Evolutionary conservation across 2,113 vertebrate genomes (phyloP).

Genomic region (Alosa alosa): DNA sequence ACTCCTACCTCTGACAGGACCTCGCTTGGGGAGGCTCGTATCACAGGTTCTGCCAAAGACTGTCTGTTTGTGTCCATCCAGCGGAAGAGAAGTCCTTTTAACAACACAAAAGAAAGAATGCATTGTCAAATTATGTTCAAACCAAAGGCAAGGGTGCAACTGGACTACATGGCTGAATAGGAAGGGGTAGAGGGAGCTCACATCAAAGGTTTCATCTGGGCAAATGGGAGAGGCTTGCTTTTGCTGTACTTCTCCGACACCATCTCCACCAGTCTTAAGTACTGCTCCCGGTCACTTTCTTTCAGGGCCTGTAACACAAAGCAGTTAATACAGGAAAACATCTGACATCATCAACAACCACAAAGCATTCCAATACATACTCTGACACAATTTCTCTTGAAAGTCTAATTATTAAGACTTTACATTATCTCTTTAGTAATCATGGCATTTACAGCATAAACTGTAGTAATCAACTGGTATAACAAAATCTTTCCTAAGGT

Average conservation of each 20-base stretch:
- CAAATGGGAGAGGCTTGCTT: slow-evolving; percentile 69
- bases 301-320: slow-evolving; percentile 61
- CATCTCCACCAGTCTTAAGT: slow-evolving; percentile 72
- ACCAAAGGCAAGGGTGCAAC: neutral
- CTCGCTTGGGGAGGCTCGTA: slow-evolving; percentile 37
- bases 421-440: no score
- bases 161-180: neutral
- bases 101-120: slow-evolving; percentile 28
- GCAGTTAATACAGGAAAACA: neutral
- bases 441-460: no score
- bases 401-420: no score
- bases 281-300: slow-evolving; percentile 71
- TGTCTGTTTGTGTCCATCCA: slow-evolving; percentile 49
- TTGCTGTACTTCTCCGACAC: slow-evolving; percentile 71
- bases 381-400: neutral
- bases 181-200: slow-evolving; percentile 44
- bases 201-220: slow-evolving; percentile 67
- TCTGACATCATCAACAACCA: neutral
- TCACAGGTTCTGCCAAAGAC: slow-evolving; percentile 58
- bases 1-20: slow-evolving; percentile 53
- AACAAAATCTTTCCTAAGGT: no score
- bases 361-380: neutral
- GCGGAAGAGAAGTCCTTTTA: slow-evolving; percentile 53
- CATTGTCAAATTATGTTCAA: neutral
- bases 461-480: no score